These are phyloP conservation scores for Lophius piscatorius DNA, from an alignment of 2,113 vertebrate genomes.

Conservation along the genomic window DNA sequence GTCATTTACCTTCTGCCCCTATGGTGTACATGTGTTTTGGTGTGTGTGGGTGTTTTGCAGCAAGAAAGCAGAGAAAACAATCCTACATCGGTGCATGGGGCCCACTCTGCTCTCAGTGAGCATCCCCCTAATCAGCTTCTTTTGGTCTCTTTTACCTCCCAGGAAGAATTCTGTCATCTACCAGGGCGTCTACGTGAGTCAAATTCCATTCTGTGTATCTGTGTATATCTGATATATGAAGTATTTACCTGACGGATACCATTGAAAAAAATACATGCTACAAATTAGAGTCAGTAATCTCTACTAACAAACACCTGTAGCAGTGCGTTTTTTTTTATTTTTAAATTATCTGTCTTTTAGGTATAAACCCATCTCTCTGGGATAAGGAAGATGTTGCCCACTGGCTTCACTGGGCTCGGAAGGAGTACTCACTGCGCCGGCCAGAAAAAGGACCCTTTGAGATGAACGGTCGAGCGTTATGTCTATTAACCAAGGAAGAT, in stretches of 20 bases:
- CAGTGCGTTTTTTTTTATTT: not conserved
- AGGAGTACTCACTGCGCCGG: constrained; percentile 84
- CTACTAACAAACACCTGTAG: not conserved
- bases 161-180: constrained; percentile 82
- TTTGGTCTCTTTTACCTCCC: constrained; percentile 15
- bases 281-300: not conserved
- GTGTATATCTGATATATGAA: not conserved
- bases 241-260: not conserved
- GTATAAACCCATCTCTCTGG: constrained; percentile 92
- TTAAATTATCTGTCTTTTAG: constrained; percentile 61
- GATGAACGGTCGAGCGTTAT: constrained; percentile 92
- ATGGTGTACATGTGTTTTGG: not conserved
- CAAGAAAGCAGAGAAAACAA: constrained; percentile 29
- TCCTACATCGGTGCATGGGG: constrained; percentile 12
- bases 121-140: constrained; percentile 22
- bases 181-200: constrained; percentile 87
- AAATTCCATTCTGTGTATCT: not conserved
- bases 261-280: not conserved
- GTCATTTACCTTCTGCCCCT: too few relatives aligned
- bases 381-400: constrained; percentile 89
- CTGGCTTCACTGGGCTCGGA: constrained; percentile 93
- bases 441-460: constrained; percentile 80
- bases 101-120: constrained; percentile 1
- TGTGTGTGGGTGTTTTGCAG: constrained; percentile 28
- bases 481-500: constrained; percentile 94